These are phyloP conservation scores for Loris lydekkerianus DNA, from an alignment of 2,797 vertebrate genomes.

Conservation along the genomic window DNA sequence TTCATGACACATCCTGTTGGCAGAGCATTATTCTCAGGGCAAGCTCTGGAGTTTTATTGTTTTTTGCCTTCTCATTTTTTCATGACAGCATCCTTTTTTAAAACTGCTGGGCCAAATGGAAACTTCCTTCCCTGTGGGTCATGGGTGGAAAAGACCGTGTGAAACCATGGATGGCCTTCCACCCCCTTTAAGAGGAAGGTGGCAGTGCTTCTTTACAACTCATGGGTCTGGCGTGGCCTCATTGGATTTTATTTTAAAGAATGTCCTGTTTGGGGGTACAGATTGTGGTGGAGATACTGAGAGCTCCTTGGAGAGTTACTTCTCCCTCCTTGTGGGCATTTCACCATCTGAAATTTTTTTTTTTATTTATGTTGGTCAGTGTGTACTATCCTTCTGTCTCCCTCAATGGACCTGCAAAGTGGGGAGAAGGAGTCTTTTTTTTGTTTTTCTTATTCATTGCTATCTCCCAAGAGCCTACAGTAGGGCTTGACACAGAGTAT, in stretches of 20 bases:
- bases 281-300: not conserved
- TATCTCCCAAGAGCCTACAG: not conserved
- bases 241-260: not conserved
- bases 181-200: not conserved
- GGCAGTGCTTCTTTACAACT: not conserved
- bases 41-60: constrained; percentile 86
- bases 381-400: not conserved
- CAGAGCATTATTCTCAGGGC: constrained; percentile 80
- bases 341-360: not conserved
- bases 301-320: not conserved
- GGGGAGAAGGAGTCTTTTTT: not conserved
- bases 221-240: not conserved
- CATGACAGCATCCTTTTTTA: constrained; percentile 81
- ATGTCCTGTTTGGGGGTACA: not conserved
- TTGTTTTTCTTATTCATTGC: not conserved
- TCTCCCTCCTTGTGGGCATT: not conserved
- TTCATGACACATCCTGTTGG: constrained; percentile 82
- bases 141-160: constrained; percentile 72
- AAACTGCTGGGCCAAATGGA: constrained; percentile 70
- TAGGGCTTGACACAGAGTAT: fast-evolving
- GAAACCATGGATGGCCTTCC: not conserved
- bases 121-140: constrained; percentile 75
- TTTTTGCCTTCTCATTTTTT: constrained; percentile 84
- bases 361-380: not conserved
- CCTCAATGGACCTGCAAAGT: not conserved